phyloP scores from a whole-genome alignment of 2,888 invertebrate genomes.

The Leptopterna dolabrata region DNA sequence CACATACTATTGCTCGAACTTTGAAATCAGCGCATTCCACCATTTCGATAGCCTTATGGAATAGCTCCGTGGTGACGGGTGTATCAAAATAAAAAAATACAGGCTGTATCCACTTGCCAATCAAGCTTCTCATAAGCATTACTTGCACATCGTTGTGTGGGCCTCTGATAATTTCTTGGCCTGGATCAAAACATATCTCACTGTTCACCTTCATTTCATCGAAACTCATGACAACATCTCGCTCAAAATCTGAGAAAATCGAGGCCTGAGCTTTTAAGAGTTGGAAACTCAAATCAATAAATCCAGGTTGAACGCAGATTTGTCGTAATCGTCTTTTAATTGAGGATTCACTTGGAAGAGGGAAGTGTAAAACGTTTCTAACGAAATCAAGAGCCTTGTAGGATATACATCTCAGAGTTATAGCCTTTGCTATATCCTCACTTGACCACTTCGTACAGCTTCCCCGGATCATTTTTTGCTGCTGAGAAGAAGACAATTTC shows the following conservation, averaged over 20 bases:
- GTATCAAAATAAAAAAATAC: too few species aligned
- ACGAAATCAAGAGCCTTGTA: conserved; percentile 45
- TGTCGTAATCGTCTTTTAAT: conserved; percentile 38
- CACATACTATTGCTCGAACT: too few species aligned
- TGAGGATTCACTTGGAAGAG: conserved; percentile 36
- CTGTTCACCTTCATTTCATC: conserved; percentile 10
- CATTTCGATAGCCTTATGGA: too few species aligned
- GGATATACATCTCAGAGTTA: conserved; percentile 8
- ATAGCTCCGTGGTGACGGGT: too few species aligned
- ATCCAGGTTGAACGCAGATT: conserved; percentile 9
- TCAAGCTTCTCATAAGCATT: neutral
- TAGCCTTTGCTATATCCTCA: conserved; percentile 31
- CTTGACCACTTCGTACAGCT: conserved; percentile 29
- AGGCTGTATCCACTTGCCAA: neutral
- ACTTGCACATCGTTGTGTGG: neutral
- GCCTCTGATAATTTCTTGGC: too few species aligned
- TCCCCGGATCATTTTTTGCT: neutral
- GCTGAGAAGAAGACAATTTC: conserved; percentile 4
- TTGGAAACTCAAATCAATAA: conserved; percentile 1
- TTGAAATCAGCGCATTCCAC: too few species aligned
- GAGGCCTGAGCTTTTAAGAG: neutral
- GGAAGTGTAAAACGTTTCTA: neutral
- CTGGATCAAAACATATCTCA: too few species aligned
- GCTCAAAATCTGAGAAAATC: conserved; percentile 22
- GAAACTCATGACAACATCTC: neutral